A percentile compares a stretch with the other conserved stretches of the same genome.
phyloP scores from a whole-genome alignment of 1,140 invertebrate genomes.

The Plectus sambesii region DNA sequence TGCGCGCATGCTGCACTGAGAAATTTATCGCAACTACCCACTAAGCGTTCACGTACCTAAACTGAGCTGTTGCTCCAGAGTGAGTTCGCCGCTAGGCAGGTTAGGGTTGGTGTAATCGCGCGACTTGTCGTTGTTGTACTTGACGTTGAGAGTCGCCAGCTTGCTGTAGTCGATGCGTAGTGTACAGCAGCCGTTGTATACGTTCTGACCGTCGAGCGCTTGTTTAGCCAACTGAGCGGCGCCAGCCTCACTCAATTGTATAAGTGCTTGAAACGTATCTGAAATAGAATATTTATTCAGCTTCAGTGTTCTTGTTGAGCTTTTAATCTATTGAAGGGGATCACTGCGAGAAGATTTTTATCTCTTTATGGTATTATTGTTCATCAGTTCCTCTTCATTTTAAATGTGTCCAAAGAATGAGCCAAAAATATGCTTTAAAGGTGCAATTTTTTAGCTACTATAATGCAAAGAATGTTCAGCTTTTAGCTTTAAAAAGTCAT shows the following conservation, averaged over 20 bases:
- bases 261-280: conserved; percentile 97
- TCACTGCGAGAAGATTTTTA: no score
- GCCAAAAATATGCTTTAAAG: no score
- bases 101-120: conserved; percentile 95
- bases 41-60: no score
- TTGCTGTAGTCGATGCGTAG: conserved; percentile 97
- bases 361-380: no score
- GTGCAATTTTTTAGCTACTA: no score
- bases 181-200: conserved; percentile 98
- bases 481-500: no score
- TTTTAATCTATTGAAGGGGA: not conserved
- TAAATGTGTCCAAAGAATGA: no score
- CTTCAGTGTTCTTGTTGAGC: conserved; percentile 1
- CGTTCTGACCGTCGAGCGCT: conserved; percentile 90
- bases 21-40: no score
- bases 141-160: conserved; percentile 89
- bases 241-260: conserved; percentile 91
- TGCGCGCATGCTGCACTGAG: not conserved
- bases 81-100: conserved; percentile 78
- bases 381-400: no score
- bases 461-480: no score
- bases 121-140: conserved; percentile 99
- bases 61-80: conserved; percentile 50
- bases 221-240: conserved; percentile 86
- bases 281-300: conserved; percentile 47